Evolutionary conservation across 37 sponge, comb jelly and placozoan species (phyloP).

Genomic region (Crambe crambe): DNA sequence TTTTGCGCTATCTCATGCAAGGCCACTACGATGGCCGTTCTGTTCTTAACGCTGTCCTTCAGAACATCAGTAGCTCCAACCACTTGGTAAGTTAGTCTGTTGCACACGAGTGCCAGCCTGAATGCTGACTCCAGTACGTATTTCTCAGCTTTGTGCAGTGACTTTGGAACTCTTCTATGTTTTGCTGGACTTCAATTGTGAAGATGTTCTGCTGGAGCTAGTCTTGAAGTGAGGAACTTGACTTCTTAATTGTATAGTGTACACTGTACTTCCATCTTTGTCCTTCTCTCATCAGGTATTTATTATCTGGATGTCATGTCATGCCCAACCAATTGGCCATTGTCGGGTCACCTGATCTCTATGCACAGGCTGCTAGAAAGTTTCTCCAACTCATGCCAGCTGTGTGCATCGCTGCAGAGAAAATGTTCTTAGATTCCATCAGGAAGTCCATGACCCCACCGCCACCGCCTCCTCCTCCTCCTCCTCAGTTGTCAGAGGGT

Average conservation of each 20-base stretch:
- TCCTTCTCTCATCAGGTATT: slow-evolving; percentile 18
- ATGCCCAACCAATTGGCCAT: slow-evolving; percentile 47
- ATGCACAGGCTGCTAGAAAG: slow-evolving; percentile 47
- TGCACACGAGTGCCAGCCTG: too few species aligned
- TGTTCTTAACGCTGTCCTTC: slow-evolving; percentile 37
- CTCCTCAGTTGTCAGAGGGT: not conserved
- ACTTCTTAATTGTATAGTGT: too few species aligned
- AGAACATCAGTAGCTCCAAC: slow-evolving; percentile 38
- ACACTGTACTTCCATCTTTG: not conserved
- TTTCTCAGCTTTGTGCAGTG: slow-evolving; percentile 67
- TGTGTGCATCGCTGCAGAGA: slow-evolving; percentile 58
- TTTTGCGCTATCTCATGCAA: slow-evolving; percentile 44
- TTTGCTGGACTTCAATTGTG: slow-evolving; percentile 77
- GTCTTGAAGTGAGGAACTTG: slow-evolving; percentile 47
- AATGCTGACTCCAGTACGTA: too few species aligned
- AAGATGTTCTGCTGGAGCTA: slow-evolving; percentile 74
- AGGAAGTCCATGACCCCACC: not conserved
- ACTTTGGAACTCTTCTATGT: slow-evolving; percentile 65
- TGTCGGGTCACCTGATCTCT: slow-evolving; percentile 52
- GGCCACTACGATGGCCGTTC: slow-evolving; percentile 44
- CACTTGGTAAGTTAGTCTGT: slow-evolving; percentile 34
- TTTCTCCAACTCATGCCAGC: slow-evolving; percentile 64
- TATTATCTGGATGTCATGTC: slow-evolving; percentile 66
- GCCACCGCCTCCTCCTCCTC: slow-evolving; percentile 4
- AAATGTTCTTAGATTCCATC: slow-evolving; percentile 51